phyloP scores from a whole-genome alignment of 2,797 vertebrate species.

The Sphenopsis melanotis region DNA sequence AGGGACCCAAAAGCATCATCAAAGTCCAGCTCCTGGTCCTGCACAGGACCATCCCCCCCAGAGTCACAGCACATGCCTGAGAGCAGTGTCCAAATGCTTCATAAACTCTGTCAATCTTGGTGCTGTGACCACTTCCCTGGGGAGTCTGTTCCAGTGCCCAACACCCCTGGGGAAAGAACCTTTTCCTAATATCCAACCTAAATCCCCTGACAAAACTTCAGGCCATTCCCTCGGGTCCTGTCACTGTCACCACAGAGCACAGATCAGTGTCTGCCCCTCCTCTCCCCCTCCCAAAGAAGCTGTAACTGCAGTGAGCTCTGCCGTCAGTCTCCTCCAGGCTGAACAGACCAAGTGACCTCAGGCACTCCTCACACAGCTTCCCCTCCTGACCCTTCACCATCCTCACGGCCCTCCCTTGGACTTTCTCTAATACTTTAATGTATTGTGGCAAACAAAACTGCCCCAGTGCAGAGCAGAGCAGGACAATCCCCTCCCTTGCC shows the following conservation, averaged over 20 bases:
- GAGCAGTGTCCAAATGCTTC: background rate
- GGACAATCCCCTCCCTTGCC: background rate
- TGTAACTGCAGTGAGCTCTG: background rate
- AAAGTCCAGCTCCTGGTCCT: background rate
- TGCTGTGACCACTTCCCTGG: background rate
- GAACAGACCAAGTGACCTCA: background rate
- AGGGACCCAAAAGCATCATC: background rate
- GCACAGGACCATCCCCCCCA: background rate
- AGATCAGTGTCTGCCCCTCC: background rate
- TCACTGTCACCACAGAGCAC: accelerated
- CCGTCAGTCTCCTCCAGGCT: background rate
- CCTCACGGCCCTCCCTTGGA: accelerated
- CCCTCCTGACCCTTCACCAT: background rate
- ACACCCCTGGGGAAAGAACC: background rate
- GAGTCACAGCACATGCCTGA: background rate
- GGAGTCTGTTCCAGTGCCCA: background rate
- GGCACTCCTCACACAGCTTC: accelerated
- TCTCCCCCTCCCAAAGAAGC: accelerated
- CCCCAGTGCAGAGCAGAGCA: background rate
- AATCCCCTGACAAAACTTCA: background rate
- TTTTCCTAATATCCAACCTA: background rate
- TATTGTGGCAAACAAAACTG: background rate
- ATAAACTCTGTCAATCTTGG: background rate
- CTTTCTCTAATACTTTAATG: background rate
- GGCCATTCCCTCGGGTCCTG: accelerated